Evolutionary conservation across 2,888 invertebrate species (phyloP).

Genomic region (Epinotia nisella): DNA sequence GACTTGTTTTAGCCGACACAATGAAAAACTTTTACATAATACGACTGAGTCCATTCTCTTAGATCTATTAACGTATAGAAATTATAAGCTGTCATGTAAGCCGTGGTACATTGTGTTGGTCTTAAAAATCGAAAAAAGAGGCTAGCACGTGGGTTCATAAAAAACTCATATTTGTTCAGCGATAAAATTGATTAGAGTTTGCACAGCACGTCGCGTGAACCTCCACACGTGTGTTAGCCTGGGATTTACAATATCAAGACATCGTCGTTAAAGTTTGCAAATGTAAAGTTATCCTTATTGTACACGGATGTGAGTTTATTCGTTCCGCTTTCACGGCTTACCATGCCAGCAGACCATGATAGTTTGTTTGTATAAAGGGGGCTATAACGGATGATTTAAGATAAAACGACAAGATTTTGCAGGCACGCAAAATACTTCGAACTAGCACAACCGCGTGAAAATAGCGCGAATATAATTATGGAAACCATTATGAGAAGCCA

Average conservation of each 20-base stretch:
- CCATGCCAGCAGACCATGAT: background rate
- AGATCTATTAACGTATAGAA: slow-evolving; percentile 61
- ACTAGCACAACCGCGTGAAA: background rate
- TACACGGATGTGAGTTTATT: background rate
- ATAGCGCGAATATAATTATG: slow-evolving; percentile 42
- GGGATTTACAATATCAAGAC: slow-evolving; percentile 11
- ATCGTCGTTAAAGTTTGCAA: slow-evolving; percentile 7
- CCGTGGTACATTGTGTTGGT: slow-evolving; percentile 46
- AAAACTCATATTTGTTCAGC: background rate
- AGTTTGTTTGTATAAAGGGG: slow-evolving; percentile 4
- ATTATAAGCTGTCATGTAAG: slow-evolving; percentile 66
- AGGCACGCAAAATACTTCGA: background rate
- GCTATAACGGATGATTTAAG: background rate
- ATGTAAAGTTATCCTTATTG: slow-evolving; percentile 5
- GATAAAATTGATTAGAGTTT: slow-evolving; percentile 2
- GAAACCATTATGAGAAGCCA: slow-evolving; percentile 62
- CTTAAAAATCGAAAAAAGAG: slow-evolving; percentile 12
- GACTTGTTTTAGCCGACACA: slow-evolving; percentile 62
- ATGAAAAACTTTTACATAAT: slow-evolving; percentile 77
- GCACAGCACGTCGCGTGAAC: background rate
- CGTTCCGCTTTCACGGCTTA: slow-evolving; percentile 19
- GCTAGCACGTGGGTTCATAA: slow-evolving; percentile 1
- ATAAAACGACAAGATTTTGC: background rate
- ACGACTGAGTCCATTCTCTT: slow-evolving; percentile 66
- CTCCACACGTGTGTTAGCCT: background rate